phyloP scores from a whole-genome alignment of 2,888 invertebrate genomes.

The Amphipoea oculea region DNA sequence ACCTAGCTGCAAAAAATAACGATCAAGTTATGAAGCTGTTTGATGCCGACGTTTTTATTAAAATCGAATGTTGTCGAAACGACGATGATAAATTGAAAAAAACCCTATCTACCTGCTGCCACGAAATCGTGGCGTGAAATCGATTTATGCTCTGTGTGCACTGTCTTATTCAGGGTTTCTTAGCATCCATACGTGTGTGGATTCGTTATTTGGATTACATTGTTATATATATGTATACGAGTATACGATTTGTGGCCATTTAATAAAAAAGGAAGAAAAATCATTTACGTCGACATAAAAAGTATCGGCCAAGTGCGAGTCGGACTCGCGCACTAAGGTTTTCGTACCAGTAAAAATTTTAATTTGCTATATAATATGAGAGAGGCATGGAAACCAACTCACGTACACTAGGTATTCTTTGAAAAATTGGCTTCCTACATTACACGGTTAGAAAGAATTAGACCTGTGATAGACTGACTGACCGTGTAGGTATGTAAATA shows the following conservation, averaged over 20 bases:
- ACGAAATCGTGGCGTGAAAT: not conserved
- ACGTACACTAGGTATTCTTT: no score
- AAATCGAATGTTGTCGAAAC: not conserved
- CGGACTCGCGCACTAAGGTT: not conserved
- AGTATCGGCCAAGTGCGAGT: not conserved
- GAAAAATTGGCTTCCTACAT: not conserved
- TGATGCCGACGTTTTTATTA: conserved; percentile 1
- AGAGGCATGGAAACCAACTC: no score
- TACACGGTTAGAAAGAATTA: not conserved
- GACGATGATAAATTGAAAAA: not conserved
- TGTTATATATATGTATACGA: no score
- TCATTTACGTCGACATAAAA: not conserved
- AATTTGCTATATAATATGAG: no score
- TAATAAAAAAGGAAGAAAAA: no score
- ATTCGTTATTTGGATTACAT: not conserved
- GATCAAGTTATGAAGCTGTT: conserved; percentile 14
- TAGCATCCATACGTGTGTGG: not conserved
- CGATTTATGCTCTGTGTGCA: no score
- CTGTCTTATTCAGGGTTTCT: not conserved
- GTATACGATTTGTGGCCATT: no score
- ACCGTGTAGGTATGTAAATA: not conserved
- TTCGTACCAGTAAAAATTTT: no score
- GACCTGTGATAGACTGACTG: not conserved
- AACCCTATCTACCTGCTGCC: not conserved
- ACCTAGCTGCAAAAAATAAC: conserved; percentile 28